phyloP scores from a whole-genome alignment of 2,888 invertebrate species.

The Tuta absoluta region DNA sequence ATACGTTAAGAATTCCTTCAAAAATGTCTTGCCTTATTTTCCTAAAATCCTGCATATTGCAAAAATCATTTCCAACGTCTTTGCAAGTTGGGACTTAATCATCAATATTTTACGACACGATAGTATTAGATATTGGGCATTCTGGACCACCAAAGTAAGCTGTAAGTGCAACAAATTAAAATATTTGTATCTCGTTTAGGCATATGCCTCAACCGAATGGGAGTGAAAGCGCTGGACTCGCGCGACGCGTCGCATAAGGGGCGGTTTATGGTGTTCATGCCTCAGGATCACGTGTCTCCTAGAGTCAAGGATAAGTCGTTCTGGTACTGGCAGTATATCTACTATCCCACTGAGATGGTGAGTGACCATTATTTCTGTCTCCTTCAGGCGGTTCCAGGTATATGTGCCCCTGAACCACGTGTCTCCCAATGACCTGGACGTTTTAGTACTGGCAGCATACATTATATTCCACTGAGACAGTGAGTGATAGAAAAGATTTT shows the following conservation, averaged over 20 bases:
- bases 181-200: constrained; percentile 8
- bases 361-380: neutral
- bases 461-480: constrained; percentile 7
- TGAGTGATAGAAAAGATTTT: neutral
- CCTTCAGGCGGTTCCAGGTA: constrained; percentile 17
- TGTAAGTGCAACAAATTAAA: too few relatives aligned
- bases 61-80: too few relatives aligned
- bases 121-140: too few relatives aligned
- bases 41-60: too few relatives aligned
- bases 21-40: too few relatives aligned
- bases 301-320: neutral
- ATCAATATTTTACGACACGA: too few relatives aligned
- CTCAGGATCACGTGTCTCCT: constrained; percentile 4
- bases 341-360: constrained; percentile 19
- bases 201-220: constrained; percentile 82
- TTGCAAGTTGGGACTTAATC: too few relatives aligned
- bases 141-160: too few relatives aligned
- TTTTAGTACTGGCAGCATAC: constrained; percentile 20
- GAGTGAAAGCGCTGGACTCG: constrained; percentile 89
- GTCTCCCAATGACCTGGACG: neutral
- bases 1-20: too few relatives aligned
- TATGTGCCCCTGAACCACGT: constrained; percentile 18
- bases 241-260: constrained; percentile 82
- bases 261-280: constrained; percentile 23
- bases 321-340: constrained; percentile 22